Conservation (phyloP, 2,797 vertebrate species). For the Periophthalmus magnuspinnatus region DNA sequence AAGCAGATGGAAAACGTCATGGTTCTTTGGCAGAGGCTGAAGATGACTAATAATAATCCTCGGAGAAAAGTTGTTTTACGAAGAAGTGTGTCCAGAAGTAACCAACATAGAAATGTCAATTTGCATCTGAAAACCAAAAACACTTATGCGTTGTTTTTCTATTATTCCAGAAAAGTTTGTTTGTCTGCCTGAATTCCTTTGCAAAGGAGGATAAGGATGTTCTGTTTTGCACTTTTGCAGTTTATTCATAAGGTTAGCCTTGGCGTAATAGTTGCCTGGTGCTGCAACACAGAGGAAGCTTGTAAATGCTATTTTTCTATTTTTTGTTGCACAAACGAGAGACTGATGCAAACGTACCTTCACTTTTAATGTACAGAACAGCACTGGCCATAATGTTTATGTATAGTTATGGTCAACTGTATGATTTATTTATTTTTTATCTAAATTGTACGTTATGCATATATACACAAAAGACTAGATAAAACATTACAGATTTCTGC, state of each 20-base stretch:
- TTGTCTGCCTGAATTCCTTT: not conserved
- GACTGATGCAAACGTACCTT: not conserved
- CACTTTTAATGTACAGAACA: too few relatives aligned
- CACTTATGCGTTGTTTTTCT: not conserved
- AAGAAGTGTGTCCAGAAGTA: not conserved
- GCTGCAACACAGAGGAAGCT: not conserved
- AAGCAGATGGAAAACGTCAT: slow-evolving; percentile 7
- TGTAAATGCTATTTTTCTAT: not conserved
- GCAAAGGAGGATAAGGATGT: too few relatives aligned
- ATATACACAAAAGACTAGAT: too few relatives aligned
- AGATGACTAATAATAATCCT: slow-evolving; percentile 1
- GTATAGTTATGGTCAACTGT: too few relatives aligned
- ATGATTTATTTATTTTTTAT: too few relatives aligned
- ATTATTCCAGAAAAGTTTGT: not conserved
- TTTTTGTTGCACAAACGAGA: not conserved
- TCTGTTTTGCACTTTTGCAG: too few relatives aligned
- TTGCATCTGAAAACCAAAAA: not conserved
- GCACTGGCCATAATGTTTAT: too few relatives aligned
- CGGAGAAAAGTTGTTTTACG: not conserved
- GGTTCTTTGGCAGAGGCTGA: not conserved
- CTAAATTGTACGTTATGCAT: too few relatives aligned
- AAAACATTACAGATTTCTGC: too few relatives aligned
- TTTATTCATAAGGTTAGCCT: not conserved
- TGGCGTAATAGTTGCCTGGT: not conserved
- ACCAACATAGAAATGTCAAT: not conserved